Base-by-base conservation (phyloP, 2,797 vertebrate genomes). In the Gastrophryne carolinensis region DNA sequence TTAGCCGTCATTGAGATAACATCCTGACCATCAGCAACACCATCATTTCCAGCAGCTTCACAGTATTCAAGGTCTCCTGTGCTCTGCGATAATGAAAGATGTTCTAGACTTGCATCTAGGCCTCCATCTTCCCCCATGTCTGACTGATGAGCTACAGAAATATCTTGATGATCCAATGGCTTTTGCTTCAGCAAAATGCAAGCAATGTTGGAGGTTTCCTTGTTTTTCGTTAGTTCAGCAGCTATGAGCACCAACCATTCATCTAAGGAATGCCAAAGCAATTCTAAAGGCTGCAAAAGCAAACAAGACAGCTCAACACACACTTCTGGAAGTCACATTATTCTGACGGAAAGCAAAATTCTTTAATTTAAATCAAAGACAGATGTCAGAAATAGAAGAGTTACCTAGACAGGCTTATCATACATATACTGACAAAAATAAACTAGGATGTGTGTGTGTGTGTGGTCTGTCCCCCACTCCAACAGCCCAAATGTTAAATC, bases 211-310 rank as follows among this genome's bases (percentile, higher is more conserved):
- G 94, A 90, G 81, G 95, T 91, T 27, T 82, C 89, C 79, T 85
- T 90, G 87, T 87, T 95, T 82, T 92, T 94, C 84, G 94, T 93
- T 83, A 98, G 80, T 85, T 99, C 98, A 0, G 94, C 95, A 75
- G 96, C 95, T 89, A 99, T 98, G 72, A 99, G 92, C 80, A 97
- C 96, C 58, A 99, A 89, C 98, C 98, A 99, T 85, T 99, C 98
- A 19, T 99, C 97, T 81, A 99, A 88, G 1, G 97, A 99, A 83
- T 99, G 98, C 98, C 98, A 99, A 65, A 99, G 92, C 78, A 98
- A 88, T 87, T 99, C 98, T 82, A 99, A 74, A 0, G 98, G 98
- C 98, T 99, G 86, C 50, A 85, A 78, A 34, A 80, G 80, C 87
- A 63, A 83, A 21, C 72, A 10, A 41, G 13, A 24, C 6, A 69